Percentiles rank a stretch among this genome's conserved stretches.
phyloP scores from a whole-genome alignment of 2,888 invertebrate genomes.

The Pelosia muscerda region DNA sequence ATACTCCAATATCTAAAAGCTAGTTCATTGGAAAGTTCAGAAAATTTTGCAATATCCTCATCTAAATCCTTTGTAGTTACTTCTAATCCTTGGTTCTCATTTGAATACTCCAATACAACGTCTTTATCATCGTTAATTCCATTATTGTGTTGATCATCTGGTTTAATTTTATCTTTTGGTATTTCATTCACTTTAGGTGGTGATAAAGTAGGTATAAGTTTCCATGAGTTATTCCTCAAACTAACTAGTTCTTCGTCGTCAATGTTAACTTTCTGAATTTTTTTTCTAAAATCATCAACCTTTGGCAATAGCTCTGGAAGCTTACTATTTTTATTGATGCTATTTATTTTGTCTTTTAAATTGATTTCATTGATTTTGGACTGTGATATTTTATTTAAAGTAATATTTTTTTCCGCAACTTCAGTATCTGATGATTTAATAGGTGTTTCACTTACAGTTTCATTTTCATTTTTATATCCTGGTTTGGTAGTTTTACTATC shows the following conservation, averaged over 20 bases:
- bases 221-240: conserved; percentile 85
- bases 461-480: conserved; percentile 19
- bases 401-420: conserved; percentile 26
- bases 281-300: conserved; percentile 81
- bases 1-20: conserved; percentile 94
- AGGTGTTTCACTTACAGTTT: conserved; percentile 28
- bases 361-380: conserved; percentile 50
- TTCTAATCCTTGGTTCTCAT: conserved; percentile 90
- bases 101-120: conserved; percentile 74
- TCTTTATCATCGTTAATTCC: conserved; percentile 70
- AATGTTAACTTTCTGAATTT: conserved; percentile 81
- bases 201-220: conserved; percentile 86
- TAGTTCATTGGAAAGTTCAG: conserved; percentile 93
- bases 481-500: conserved; percentile 28
- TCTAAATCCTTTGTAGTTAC: conserved; percentile 91
- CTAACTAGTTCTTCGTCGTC: conserved; percentile 77
- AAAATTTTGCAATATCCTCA: conserved; percentile 92
- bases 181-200: conserved; percentile 80
- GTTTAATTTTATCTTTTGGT: conserved; percentile 73
- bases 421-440: conserved; percentile 27
- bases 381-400: conserved; percentile 35
- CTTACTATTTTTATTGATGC: conserved; percentile 54
- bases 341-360: conserved; percentile 35
- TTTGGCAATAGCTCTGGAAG: conserved; percentile 65
- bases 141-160: conserved; percentile 59